Evolutionary conservation across 2,888 invertebrate genomes (phyloP), one percentile per base, ranked within the genome.

Genomic region (Agriopis leucophaearia): DNA sequence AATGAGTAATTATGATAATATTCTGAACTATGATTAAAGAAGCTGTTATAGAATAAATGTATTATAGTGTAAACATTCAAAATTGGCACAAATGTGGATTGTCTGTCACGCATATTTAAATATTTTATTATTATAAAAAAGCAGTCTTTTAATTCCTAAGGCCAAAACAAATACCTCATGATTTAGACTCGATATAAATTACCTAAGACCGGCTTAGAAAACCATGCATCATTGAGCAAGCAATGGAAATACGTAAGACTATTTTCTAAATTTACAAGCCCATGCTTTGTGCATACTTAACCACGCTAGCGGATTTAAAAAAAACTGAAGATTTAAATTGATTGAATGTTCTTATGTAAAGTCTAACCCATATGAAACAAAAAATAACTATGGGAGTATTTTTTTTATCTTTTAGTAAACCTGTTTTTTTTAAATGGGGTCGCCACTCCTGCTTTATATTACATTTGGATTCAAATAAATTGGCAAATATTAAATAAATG

Each of bases 131-230:
- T 44, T 42, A 44, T 42, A 42, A 18, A 59, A 69, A 73, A 75
- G 77, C 82, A 81, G 81, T 81, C 78, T 82, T 79, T 71, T 74
- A 60, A 36, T 64, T 66, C 77, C 76, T 76, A 83, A 87, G 85
- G 85, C 84, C 84, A 76, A 81, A 76, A 78, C 74, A 76, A 78
- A 48, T 57, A 44, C 55, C 27, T 72, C 65, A 71, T 75, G 70
- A 69, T 74, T 69, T 62, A 54, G 62, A 55, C 9, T 48, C 10
- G 16, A 50, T 61, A 18, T 0, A 44, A 18, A 55, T 16, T 54
- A 48, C 27, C 45, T 62, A 57, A 62, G 50, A 57, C 61, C 56
- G 7, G 57, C 61, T 60, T 59, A 61, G 47, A 56, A n/a, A n/a
- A 47, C 54, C 1, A 47, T 42, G 12, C n/a, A 18, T 18, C 18